Evolutionary conservation across 2,888 invertebrate species (phyloP), one percentile per base, ranked within the genome.

Genomic region (Digitonthophagus gazella): DNA sequence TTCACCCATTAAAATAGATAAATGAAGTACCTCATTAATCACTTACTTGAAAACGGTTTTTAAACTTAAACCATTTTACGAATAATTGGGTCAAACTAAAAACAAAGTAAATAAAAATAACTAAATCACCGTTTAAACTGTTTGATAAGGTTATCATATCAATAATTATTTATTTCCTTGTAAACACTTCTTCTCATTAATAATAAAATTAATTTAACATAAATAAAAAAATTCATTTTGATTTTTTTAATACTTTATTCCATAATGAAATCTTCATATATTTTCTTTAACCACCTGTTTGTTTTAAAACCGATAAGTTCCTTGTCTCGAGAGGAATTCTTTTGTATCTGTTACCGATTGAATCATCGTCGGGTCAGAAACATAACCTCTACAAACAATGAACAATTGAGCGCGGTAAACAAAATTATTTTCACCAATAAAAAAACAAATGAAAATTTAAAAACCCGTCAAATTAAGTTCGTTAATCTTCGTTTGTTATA

Each of bases 341-440:
- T 58, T 58, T 58, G 58, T 58, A 58, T 15, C 58, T 44, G 1
- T 44, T 8, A 44, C 6, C 6, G 28, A 44, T 44, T 44, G 28
- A 44, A 44, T 44, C 28, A 44, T 44, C 28, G 1, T 44, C 1
- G 28, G 28, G 11, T 20, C n/a, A 61, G 61, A 20, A 61, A 61
- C 61, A 61, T 61, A 61, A 61, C 61, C 61, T 61, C 18, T 61
- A 61, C 61, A 61, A 61, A 61, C 61, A 61, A 61, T 16, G 19
- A 61, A 61, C 4, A 6, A 2, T 18, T 18, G 61, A 18, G 61
- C 61, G 61, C 19, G 61, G 19, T 61, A 19, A 18, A 11, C 57
- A n/a, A 57, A 15, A 5, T 15, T 57, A 57, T n/a, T n/a, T n/a
- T n/a, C n/a, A n/a, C n/a, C n/a, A n/a, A n/a, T n/a, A n/a, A n/a